Evolutionary conservation across 2,797 vertebrate genomes (phyloP).

Genomic region (Neopelma chrysocephalum): DNA sequence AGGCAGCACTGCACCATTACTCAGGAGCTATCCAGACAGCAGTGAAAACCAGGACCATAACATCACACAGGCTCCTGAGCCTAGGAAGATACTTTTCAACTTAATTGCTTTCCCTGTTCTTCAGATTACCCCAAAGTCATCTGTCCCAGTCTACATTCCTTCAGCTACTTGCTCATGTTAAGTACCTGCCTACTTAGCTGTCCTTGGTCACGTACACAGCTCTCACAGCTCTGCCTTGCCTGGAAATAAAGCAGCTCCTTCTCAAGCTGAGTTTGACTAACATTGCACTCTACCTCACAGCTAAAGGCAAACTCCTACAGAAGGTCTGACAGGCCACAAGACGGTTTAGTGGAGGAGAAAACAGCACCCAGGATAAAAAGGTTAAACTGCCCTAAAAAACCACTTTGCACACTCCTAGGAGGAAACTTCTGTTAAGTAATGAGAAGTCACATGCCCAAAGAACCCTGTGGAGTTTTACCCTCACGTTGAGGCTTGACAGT

Average conservation of each 20-base stretch:
- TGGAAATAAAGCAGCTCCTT: constrained; percentile 1
- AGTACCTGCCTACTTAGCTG: constrained; percentile 55
- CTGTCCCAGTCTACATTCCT: constrained; percentile 37
- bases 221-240: background rate
- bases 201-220: constrained; percentile 41
- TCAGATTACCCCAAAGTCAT: constrained; percentile 19
- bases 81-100: background rate
- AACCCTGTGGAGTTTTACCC: background rate
- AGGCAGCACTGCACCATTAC: background rate
- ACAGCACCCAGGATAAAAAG: background rate
- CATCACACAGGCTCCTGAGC: background rate
- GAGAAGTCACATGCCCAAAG: background rate
- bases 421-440: background rate
- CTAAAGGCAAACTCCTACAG: background rate
- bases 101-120: constrained; percentile 5
- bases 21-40: background rate
- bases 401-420: background rate
- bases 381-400: background rate
- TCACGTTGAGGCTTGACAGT: background rate
- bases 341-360: background rate
- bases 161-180: constrained; percentile 22
- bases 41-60: background rate
- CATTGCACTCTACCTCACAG: accelerated
- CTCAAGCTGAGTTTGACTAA: background rate
- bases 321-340: background rate